Base-by-base conservation (phyloP, 2,797 vertebrate species). In the Sebastes hubbsi region DNA sequence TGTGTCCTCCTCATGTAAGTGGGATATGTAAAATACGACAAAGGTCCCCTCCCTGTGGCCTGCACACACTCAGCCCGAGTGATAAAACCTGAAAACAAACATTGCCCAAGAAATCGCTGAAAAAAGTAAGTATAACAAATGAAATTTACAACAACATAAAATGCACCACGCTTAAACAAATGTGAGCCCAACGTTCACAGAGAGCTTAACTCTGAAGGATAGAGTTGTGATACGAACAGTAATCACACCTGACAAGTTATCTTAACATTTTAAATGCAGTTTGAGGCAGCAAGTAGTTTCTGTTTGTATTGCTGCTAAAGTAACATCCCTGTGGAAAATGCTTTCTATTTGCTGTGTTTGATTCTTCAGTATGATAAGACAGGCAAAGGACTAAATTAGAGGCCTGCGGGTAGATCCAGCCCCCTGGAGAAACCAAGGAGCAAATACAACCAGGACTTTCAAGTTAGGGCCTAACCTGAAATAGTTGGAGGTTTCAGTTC, bases 301-400 rank as follows among this genome's bases (percentile, higher is more conserved):
- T 82, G 74, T 78, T 87, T 76, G 54, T 78, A 71, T 70, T 62
- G 58, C 58, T 52, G 71, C 67, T 66, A 25, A 80, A 85, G 67
- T 74, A 80, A 63, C 70, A 75, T 86, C 78, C 74, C 78, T 6
- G 5, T 38, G 67, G 78, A 82, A 80, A 84, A 71, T 32, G 69
- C 36, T 67, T 72, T 84, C 61, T 67, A 72, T 87, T 85, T 85
- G 60, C 70, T 10, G 6, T 49, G 78, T 76, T 84, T 75, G 83
- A 86, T 87, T 87, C 46, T 63, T 77, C 25, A 46, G 30, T 64
- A 32, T 75, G 76, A 88, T 88, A 86, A 78, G 62, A 75, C n/a
- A 67, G 60, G 32, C 14, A 72, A 71, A 80, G 74, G 75, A 78
- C 79, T 83, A 60, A 80, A 84, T 87, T 61, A 77, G 58, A 85